Evolutionary conservation across 2,888 invertebrate genomes (phyloP).

Genomic region (Pandemis cinnamomeana): DNA sequence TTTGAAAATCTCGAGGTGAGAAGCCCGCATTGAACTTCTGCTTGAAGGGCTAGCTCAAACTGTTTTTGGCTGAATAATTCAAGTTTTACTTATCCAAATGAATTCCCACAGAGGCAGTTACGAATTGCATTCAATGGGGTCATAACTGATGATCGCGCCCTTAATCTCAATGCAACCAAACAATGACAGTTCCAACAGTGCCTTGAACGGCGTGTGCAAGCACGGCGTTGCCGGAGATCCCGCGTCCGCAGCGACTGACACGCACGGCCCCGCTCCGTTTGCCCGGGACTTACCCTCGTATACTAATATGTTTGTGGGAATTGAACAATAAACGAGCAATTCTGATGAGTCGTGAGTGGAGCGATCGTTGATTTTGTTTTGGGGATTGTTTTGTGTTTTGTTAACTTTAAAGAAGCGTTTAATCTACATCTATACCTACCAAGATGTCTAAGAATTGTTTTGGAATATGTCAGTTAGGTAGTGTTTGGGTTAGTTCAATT

Average conservation of each 20-base stretch:
- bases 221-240: slow-evolving; percentile 42
- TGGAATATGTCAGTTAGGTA: no score
- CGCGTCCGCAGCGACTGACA: slow-evolving; percentile 64
- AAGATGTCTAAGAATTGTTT: no score
- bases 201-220: slow-evolving; percentile 15
- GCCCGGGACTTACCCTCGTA: slow-evolving; percentile 72
- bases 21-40: no score
- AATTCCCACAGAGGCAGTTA: background rate
- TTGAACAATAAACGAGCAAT: slow-evolving; percentile 51
- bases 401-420: background rate
- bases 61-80: no score
- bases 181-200: background rate
- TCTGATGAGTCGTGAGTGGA: background rate
- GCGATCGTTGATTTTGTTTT: background rate
- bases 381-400: background rate
- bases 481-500: no score
- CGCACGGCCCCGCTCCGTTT: slow-evolving; percentile 74
- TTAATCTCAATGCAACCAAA: slow-evolving; percentile 21
- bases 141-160: background rate
- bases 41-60: no score
- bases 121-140: background rate
- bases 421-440: background rate
- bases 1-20: no score
- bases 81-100: no score
- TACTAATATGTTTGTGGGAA: slow-evolving; percentile 78